Conservation (phyloP, 53 echinoderm and acorn worm species). For the Astropecten irregularis region DNA sequence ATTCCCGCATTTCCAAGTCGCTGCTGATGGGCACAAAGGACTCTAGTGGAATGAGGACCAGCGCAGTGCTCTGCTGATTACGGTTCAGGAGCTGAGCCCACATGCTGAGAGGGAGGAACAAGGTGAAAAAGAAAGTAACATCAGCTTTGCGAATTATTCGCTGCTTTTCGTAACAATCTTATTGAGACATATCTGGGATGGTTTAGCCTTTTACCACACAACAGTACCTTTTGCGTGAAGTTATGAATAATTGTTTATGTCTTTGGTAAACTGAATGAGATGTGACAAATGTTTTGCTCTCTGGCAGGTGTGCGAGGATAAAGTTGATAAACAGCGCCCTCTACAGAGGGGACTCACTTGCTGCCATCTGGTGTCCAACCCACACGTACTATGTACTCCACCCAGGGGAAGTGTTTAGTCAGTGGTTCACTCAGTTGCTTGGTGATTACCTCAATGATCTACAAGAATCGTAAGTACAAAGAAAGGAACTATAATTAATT, state of each 20-base stretch:
- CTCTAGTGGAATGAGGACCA: slow-evolving; percentile 81
- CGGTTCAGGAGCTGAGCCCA: slow-evolving; percentile 95
- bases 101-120: slow-evolving; percentile 52
- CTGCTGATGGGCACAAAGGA: slow-evolving; percentile 70
- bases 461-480: background rate
- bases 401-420: slow-evolving; percentile 81
- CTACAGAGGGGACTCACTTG: slow-evolving; percentile 66
- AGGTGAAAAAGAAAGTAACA: no score
- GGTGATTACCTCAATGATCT: slow-evolving; percentile 71
- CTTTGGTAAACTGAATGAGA: no score
- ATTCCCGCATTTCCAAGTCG: slow-evolving; percentile 20
- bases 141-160: no score
- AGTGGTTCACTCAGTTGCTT: slow-evolving; percentile 82
- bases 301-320: no score
- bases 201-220: no score
- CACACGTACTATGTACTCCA: slow-evolving; percentile 92
- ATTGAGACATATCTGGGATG: no score
- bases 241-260: no score
- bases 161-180: no score
- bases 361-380: slow-evolving; percentile 97
- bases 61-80: slow-evolving; percentile 85
- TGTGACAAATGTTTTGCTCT: no score
- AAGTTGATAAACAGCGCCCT: no score
- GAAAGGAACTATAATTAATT: no score
- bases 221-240: no score